Conservation (phyloP, 2,888 invertebrate species). For the Myathropa florea region DNA sequence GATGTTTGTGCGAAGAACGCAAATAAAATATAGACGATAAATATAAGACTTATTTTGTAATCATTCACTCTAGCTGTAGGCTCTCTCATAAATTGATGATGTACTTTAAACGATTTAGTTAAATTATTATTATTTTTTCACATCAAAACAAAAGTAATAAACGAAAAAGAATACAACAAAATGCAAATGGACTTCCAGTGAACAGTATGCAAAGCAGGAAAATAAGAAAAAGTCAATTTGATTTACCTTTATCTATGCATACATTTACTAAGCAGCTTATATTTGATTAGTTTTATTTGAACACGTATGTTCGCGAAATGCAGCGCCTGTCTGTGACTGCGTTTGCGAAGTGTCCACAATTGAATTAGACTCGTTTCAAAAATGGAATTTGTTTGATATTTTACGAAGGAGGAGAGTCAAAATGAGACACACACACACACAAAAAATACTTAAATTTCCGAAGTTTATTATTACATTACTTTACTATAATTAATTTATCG, state of each 20-base stretch:
- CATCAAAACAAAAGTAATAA: conserved; percentile 10
- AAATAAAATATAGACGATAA: conserved; percentile 41
- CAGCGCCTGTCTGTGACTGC: too few relatives aligned
- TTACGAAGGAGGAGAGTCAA: neutral
- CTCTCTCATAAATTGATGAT: neutral
- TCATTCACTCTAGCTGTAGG: conserved; percentile 20
- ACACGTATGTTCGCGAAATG: neutral
- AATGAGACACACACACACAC: neutral
- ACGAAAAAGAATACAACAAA: conserved; percentile 72
- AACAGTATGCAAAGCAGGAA: conserved; percentile 44
- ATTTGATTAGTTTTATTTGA: conserved; percentile 10
- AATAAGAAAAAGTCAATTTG: conserved; percentile 75
- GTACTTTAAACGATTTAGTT: conserved; percentile 60
- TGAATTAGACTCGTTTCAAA: neutral
- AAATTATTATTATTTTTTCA: conserved; percentile 22
- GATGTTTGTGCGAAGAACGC: conserved; percentile 25
- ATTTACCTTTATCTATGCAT: conserved; percentile 35
- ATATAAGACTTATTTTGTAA: conserved; percentile 65
- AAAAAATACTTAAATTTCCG: conserved; percentile 49
- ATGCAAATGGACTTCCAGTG: conserved; percentile 79
- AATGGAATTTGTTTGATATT: neutral
- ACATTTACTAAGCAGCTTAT: conserved; percentile 2
- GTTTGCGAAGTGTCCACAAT: neutral
- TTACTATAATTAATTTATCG: conserved; percentile 64
- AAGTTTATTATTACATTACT: conserved; percentile 43